Conservation (phyloP, 2,113 vertebrate genomes). For the Mohoua ochrocephala region DNA sequence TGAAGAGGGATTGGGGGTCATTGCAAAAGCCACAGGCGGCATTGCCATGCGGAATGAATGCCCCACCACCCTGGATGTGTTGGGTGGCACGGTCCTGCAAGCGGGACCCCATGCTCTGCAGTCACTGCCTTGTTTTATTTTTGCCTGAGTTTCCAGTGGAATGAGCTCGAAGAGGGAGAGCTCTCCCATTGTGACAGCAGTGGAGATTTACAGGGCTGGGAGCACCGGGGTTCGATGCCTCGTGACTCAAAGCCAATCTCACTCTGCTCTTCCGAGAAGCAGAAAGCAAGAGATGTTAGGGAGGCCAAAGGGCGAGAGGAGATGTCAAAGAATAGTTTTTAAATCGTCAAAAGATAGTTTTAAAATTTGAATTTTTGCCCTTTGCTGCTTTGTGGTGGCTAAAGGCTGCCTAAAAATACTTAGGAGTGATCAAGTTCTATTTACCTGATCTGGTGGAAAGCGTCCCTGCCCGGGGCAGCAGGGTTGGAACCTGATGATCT, state of each 20-base stretch:
- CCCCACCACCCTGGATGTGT: neutral
- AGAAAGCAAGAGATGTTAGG: neutral
- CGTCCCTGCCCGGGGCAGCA: fast-evolving
- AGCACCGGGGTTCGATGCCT: neutral
- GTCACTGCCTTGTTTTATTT: neutral
- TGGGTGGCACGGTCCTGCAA: neutral
- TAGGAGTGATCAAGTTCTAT: neutral
- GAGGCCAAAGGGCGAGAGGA: neutral
- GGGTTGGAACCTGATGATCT: neutral
- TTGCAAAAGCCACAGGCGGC: neutral
- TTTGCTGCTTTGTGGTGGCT: neutral
- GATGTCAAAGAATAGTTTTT: neutral
- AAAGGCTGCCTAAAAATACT: neutral
- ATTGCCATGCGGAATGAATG: neutral
- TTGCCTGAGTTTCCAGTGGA: neutral
- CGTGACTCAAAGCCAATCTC: neutral
- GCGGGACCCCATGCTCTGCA: fast-evolving
- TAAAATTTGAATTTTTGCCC: neutral
- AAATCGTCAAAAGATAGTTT: neutral
- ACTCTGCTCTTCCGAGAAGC: neutral
- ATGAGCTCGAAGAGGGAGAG: neutral
- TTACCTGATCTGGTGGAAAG: neutral
- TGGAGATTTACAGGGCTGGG: neutral
- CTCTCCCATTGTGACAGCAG: neutral
- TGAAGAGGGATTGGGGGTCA: neutral